Conservation (phyloP, 2,797 vertebrate genomes). For the Percopsis omiscomaycus region DNA sequence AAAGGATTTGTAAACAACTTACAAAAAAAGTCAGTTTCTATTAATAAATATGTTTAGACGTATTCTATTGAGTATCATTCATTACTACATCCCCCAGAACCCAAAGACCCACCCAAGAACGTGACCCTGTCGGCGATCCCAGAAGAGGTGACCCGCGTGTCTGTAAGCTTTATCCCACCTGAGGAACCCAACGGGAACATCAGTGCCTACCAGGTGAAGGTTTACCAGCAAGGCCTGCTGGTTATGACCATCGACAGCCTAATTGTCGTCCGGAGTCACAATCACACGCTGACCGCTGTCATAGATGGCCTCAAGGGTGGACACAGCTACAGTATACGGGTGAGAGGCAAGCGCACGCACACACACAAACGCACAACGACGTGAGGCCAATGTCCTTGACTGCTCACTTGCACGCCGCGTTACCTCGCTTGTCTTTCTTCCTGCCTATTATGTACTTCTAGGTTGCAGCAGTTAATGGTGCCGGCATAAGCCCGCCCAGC, state of each 20-base stretch:
- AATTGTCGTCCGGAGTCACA: constrained; percentile 75
- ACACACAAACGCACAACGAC: background rate
- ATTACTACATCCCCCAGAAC: constrained; percentile 72
- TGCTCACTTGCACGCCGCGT: background rate
- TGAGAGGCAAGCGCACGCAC: constrained; percentile 58
- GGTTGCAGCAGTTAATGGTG: constrained; percentile 92
- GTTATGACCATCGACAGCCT: constrained; percentile 81
- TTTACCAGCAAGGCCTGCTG: constrained; percentile 83
- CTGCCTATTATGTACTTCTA: constrained; percentile 58
- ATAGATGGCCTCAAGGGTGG: constrained; percentile 94
- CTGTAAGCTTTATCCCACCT: constrained; percentile 88
- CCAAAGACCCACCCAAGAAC: constrained; percentile 92
- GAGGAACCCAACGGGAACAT: constrained; percentile 92
- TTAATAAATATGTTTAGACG: no score
- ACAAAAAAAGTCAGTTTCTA: background rate
- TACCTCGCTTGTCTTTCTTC: background rate
- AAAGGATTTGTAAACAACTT: background rate
- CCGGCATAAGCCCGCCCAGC: constrained; percentile 90
- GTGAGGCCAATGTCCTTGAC: background rate
- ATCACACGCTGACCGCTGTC: constrained; percentile 81
- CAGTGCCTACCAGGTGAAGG: constrained; percentile 84
- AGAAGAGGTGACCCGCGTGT: constrained; percentile 87
- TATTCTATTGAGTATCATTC: background rate
- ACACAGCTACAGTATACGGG: constrained; percentile 89
- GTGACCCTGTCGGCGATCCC: constrained; percentile 86